Evolutionary conservation across 1,140 invertebrate species (phyloP).

Genomic region (Drosophila miranda): DNA sequence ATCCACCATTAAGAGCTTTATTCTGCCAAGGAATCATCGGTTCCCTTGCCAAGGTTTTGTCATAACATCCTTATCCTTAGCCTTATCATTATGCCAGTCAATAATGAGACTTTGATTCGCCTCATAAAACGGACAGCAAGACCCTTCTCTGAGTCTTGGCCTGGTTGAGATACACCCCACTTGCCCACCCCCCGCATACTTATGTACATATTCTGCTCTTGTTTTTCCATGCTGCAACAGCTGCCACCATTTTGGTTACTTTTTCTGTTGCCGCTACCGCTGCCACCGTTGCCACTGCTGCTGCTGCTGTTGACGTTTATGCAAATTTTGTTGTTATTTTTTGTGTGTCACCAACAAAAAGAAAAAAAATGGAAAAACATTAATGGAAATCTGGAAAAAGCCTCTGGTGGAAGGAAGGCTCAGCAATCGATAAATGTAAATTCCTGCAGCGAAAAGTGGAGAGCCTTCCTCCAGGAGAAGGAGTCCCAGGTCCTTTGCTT

Average conservation of each 20-base stretch:
- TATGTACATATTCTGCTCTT: slow-evolving; percentile 55
- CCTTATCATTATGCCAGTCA: neutral
- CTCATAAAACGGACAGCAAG: slow-evolving; percentile 9
- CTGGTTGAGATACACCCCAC: neutral
- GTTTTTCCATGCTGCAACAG: slow-evolving; percentile 32
- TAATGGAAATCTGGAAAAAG: slow-evolving; percentile 32
- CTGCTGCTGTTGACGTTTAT: slow-evolving; percentile 55
- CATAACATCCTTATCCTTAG: no score
- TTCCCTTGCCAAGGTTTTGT: no score
- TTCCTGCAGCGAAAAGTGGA: slow-evolving; percentile 28
- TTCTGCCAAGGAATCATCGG: no score
- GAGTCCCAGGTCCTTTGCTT: neutral
- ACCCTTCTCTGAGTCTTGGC: neutral
- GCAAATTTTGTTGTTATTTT: slow-evolving; percentile 73
- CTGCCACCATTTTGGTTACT: neutral
- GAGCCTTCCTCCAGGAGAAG: slow-evolving; percentile 1
- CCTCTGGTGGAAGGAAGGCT: slow-evolving; percentile 11
- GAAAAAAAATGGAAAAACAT: slow-evolving; percentile 31
- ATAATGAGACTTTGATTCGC: slow-evolving; percentile 5
- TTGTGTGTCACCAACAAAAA: slow-evolving; percentile 57
- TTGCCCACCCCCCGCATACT: neutral
- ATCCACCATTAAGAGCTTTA: no score
- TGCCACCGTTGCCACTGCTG: slow-evolving; percentile 30
- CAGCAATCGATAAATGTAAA: slow-evolving; percentile 68
- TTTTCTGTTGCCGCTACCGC: slow-evolving; percentile 7